Evolutionary conservation across 2,113 vertebrate species (phyloP), one percentile per base, ranked within the genome.

Genomic region (Phrynosoma blainvillii): DNA sequence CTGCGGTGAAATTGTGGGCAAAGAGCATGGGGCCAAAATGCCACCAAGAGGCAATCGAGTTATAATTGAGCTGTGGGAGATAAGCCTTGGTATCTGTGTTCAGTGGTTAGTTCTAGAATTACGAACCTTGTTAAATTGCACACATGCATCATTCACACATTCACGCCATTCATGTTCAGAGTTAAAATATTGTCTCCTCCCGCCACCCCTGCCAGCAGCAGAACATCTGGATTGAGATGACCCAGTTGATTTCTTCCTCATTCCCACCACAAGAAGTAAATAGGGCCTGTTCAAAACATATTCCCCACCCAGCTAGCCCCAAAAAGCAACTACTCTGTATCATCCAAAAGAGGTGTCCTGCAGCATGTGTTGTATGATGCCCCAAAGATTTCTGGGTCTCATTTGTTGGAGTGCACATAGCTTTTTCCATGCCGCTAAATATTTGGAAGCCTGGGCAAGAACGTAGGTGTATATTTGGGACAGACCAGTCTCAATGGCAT

Each of bases 81-180:
- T 93, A 89, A 91, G 77, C 90, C 89, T 94, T 0, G 0, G 79
- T 92, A 90, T 94, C 88, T 1, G 0, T 94, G 95, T 93, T 88
- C 90, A 47, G 92, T 93, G 90, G 79, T 87, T 93, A 93, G 94
- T 91, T 66, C 93, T 94, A 93, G 90, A 95, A 76, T 85, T 5
- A 30, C 91, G 90, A 91, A 74, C 90, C 87, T 92, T 87, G 90
- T 94, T 92, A 40, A 84, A 90, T 87, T 71, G 89, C 91, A 93
- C 90, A 82, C 7, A 21, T 92, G 91, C 90, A 93, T 84, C 79
- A 83, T 88, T 80, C 90, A 84, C 56, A 82, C 78, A 40, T 88
- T 65, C 88, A 79, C 82, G 79, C 89, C 78, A 47, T 85, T 65
- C 86, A 76, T 85, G 81, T 90, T 82, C 84, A 84, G 92, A 85